Base-by-base conservation (phyloP, 2,888 invertebrate genomes). In the Gnatocerus cornutus region DNA sequence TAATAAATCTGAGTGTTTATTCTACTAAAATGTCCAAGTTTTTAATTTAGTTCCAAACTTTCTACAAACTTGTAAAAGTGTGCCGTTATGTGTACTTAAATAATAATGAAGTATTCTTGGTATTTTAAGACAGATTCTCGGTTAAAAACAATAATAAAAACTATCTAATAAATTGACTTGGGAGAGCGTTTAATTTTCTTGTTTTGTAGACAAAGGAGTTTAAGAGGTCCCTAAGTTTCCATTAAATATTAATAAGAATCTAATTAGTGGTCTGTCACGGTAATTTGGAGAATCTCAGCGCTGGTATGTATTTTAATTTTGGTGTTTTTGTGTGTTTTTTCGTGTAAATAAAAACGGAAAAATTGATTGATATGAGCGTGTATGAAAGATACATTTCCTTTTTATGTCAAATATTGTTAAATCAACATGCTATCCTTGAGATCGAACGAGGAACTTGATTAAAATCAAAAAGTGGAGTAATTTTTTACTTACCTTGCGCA, bases 401-500 rank as follows among this genome's bases (percentile, higher is more conserved):
- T 37, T 48, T 48, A 33, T 33, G n/a, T 8, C 16, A 29, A 30
- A 46, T 33, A 29, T 33, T 58, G 21, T 30, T 14, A 29, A 37
- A 33, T 21, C 29, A 46, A 59, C 39, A 56, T 14, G 58, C 14
- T 70, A 66, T 45, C 70, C 70, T 70, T 70, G 70, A 62, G 56
- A 37, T 10, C 37, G 62, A 56, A 53, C 58, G 39, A 46, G 45
- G 30, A 65, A 65, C 46, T 27, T 67, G 50, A 50, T 52, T 14
- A 41, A 52, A 68, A 68, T 68, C 48, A 55, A 63, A 45, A 63
- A 56, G 37, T 58, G 45, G 46, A 59, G 48, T 62, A 61, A 68
- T 61, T 53, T 68, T 67, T 50, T 14, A 62, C 71, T 71, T 72
- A 74, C 74, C 72, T 68, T 73, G 71, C 64, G 74, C 74, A 68